Percentiles rank a stretch among this genome's conserved stretches.
phyloP scores from a whole-genome alignment of 2,797 vertebrate genomes.

The Myotis myotis region DNA sequence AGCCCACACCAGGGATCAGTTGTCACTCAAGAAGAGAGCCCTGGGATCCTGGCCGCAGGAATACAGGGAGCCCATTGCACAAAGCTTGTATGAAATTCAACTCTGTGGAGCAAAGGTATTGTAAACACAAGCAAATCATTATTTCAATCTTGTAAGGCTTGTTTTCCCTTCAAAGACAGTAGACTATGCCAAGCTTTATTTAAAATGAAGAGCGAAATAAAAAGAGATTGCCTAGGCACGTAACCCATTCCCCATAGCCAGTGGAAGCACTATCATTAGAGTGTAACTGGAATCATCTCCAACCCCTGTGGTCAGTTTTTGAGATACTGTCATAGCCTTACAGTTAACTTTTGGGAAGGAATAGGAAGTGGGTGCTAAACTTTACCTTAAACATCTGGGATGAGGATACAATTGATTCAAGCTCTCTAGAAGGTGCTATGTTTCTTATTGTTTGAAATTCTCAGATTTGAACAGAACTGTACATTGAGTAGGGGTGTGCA shows the following conservation, averaged over 20 bases:
- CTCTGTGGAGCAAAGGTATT: background rate
- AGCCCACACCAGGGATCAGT: background rate
- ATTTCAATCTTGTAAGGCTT: background rate
- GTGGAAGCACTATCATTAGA: no score
- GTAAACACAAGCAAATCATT: background rate
- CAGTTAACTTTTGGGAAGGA: background rate
- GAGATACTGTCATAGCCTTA: background rate
- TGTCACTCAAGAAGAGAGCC: background rate
- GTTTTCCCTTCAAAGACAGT: background rate
- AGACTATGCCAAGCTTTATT: background rate
- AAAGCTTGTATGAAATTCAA: background rate
- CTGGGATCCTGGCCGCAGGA: no score
- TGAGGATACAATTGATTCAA: background rate
- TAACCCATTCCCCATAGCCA: background rate
- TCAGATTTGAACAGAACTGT: background rate
- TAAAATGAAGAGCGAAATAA: background rate
- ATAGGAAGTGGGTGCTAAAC: background rate
- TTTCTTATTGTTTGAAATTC: background rate
- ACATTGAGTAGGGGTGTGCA: fast-evolving
- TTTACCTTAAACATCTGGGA: background rate
- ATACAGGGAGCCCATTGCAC: fast-evolving
- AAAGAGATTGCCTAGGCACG: no score
- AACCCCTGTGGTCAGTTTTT: background rate
- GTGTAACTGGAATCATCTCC: background rate
- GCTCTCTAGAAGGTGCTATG: background rate